Conservation (phyloP, 1,140 invertebrate genomes). For the Musca vetustissima region DNA sequence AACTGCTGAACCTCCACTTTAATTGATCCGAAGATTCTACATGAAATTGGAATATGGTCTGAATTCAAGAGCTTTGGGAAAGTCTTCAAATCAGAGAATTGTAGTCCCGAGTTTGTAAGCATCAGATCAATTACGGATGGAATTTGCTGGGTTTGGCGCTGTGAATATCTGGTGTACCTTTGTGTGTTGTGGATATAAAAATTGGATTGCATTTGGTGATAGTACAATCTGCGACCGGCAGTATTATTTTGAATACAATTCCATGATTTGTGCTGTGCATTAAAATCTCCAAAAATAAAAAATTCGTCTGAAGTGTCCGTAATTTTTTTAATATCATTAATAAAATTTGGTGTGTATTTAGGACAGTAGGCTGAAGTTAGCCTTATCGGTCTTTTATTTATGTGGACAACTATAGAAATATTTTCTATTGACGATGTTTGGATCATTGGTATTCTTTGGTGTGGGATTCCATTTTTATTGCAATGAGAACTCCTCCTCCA, state of each 20-base stretch:
- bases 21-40: background rate
- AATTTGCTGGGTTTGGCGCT: background rate
- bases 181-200: background rate
- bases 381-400: background rate
- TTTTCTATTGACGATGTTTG: background rate
- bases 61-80: background rate
- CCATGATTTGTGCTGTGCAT: background rate
- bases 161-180: background rate
- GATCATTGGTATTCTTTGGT: background rate
- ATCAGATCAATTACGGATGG: background rate
- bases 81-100: background rate
- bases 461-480: background rate
- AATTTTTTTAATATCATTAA: background rate
- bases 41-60: background rate
- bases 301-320: background rate
- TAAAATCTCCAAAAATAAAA: slow-evolving; percentile 10
- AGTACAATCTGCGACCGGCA: background rate
- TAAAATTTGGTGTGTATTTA: background rate
- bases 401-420: background rate
- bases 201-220: background rate
- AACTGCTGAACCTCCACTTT: too few species aligned
- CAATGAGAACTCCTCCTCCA: background rate
- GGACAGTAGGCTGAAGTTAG: slow-evolving; percentile 3
- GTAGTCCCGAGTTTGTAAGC: background rate
- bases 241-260: background rate